Evolutionary conservation across 2,888 invertebrate species (phyloP).

Genomic region (Caenorhabditis sinica): DNA sequence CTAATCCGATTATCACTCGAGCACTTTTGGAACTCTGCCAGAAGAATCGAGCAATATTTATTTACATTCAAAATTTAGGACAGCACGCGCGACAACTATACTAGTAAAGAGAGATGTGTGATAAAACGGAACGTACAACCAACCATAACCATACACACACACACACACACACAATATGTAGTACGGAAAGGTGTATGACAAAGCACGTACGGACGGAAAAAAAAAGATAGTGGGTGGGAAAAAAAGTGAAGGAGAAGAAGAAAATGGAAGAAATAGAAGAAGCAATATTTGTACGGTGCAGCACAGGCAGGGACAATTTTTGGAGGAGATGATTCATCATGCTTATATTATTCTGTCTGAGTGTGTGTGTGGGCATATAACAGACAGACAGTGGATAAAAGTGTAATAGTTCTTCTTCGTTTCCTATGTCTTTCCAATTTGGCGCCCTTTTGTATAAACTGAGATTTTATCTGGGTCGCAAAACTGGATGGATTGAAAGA

Average conservation of each 20-base stretch:
- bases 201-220: conserved; percentile 19
- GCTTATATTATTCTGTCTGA: conserved; percentile 6
- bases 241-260: neutral
- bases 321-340: conserved; percentile 36
- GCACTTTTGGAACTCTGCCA: neutral
- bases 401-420: conserved; percentile 10
- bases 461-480: conserved; percentile 40
- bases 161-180: too few species aligned
- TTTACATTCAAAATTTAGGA: neutral
- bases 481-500: conserved; percentile 1
- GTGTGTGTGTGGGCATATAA: conserved; percentile 7
- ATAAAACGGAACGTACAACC: conserved; percentile 40
- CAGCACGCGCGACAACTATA: neutral
- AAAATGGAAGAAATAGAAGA: too few species aligned
- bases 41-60: neutral
- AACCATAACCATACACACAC: conserved; percentile 5
- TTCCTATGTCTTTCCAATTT: neutral
- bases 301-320: conserved; percentile 6
- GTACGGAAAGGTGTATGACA: conserved; percentile 39
- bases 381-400: conserved; percentile 21
- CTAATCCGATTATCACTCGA: conserved; percentile 1
- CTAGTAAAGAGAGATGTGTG: conserved; percentile 1
- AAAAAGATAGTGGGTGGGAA: conserved; percentile 53
- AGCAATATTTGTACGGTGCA: conserved; percentile 57
- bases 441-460: conserved; percentile 10